Evolutionary conservation across 2,888 invertebrate species (phyloP), one percentile per base, ranked within the genome.

Genomic region (Gastrophysa polygoni): DNA sequence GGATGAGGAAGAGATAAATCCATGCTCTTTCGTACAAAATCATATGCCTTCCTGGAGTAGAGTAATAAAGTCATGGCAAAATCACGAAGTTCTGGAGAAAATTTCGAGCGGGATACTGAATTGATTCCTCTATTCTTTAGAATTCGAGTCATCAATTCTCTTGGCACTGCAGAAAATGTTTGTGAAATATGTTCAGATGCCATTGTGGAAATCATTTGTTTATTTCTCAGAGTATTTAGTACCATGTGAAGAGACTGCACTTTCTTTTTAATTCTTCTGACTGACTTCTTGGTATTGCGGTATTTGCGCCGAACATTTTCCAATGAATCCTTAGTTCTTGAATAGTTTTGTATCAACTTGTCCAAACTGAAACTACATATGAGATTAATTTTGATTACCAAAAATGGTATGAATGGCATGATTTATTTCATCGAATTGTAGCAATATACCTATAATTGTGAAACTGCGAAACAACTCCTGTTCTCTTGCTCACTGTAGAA

Each of bases 61-160:
- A 67, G 64, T 20, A 61, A 59, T 29, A 64, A 47, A 8, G 61
- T 64, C 14, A 43, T 32, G 2, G 67, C 60, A 59, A 67, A 67
- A 10, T 55, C 34, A 48, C 59, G 28, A 11, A 67, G 46, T 32
- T 49, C 52, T 20, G 51, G 51, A 1, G 51, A 17, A 51, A 6
- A 51, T 32, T 51, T 10, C 18, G 1, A 1, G 21, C 51, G 51
- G 17, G 34, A 34, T 11, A 34, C 7, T 34, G 11, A 17, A 17
- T 18, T 32, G n/a, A 17, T 32, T 18, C 34, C 6, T 17, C 7
- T 34, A 34, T 51, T 51, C 34, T 51, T n/a, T 10, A 51, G 4
- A 1, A 51, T 51, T 18, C 51, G 51, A 17, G 34, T 11, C 51
- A 51, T 51, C 4, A 51, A 18, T 20, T 51, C 34, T 51, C 32